Percentiles rank a stretch among this genome's conserved stretches.
Conservation (phyloP, 2,113 vertebrate species). For the Psittacula cyanocephala region DNA sequence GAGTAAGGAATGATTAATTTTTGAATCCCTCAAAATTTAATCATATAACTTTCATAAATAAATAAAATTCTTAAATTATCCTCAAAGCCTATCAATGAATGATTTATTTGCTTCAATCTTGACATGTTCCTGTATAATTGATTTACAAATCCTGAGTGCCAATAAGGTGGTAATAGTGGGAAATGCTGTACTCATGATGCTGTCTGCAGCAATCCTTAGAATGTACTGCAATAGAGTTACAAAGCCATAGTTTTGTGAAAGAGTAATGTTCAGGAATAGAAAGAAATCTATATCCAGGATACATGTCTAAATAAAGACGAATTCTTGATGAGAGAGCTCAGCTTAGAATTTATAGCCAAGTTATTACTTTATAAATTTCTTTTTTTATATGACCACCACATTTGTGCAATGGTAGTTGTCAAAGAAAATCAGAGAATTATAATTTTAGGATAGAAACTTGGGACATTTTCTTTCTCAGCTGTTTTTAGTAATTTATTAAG, state of each 20-base stretch:
- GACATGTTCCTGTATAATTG: neutral
- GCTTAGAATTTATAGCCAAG: neutral
- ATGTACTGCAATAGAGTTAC: neutral
- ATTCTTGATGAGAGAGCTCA: neutral
- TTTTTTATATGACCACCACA: neutral
- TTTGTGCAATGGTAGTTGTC: neutral
- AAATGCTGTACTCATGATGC: fast-evolving
- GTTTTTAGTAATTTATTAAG: neutral
- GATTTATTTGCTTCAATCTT: neutral
- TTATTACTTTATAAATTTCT: neutral
- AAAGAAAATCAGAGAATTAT: neutral
- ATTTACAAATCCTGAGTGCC: neutral
- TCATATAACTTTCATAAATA: neutral
- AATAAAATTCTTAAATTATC: neutral
- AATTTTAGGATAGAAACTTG: neutral
- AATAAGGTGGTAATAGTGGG: neutral
- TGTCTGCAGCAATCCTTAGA: neutral
- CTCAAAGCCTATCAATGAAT: neutral
- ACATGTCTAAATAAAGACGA: neutral
- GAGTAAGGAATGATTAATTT: neutral
- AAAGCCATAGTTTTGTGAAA: neutral
- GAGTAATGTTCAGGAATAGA: neutral
- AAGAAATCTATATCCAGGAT: neutral
- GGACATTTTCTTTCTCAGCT: neutral
- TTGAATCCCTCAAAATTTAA: neutral